phyloP scores from a whole-genome alignment of 1,140 invertebrate species.

The Orius laevigatus region DNA sequence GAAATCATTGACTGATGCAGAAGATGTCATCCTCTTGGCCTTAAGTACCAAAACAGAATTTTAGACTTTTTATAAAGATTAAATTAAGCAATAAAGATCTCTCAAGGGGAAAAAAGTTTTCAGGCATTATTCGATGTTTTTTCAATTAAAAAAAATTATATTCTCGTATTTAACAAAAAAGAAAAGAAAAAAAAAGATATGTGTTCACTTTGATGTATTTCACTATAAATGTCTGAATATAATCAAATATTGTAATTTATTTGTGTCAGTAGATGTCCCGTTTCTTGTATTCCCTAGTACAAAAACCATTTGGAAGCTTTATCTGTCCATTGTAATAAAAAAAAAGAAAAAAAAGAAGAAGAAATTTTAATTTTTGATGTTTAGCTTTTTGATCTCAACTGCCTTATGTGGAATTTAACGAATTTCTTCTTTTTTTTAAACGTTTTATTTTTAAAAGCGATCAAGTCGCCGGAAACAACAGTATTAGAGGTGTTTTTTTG shows the following conservation, averaged over 20 bases:
- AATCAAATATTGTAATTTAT: neutral
- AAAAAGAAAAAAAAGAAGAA: neutral
- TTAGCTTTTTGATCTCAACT: no score
- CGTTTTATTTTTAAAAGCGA: no score
- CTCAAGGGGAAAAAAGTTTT: neutral
- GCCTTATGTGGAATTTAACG: no score
- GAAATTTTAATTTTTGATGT: neutral
- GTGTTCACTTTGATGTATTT: slow-evolving; percentile 1
- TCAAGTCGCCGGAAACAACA: no score
- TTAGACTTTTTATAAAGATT: slow-evolving; percentile 1
- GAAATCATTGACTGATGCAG: no score
- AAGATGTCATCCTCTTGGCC: no score
- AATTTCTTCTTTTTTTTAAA: no score
- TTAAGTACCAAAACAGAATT: neutral
- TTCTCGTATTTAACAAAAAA: slow-evolving; percentile 3
- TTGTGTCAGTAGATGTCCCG: neutral
- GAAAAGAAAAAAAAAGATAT: neutral
- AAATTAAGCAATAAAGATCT: slow-evolving; percentile 11
- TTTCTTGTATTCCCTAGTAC: no score
- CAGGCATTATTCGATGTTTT: neutral
- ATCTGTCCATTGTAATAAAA: neutral
- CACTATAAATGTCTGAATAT: slow-evolving; percentile 3
- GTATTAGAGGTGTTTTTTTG: no score
- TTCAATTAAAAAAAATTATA: slow-evolving; percentile 1
- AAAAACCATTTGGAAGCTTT: no score